Percentiles rank a stretch among this genome's conserved stretches.
phyloP scores from a whole-genome alignment of 2,888 invertebrate species.

The Ferrisia virgata region DNA sequence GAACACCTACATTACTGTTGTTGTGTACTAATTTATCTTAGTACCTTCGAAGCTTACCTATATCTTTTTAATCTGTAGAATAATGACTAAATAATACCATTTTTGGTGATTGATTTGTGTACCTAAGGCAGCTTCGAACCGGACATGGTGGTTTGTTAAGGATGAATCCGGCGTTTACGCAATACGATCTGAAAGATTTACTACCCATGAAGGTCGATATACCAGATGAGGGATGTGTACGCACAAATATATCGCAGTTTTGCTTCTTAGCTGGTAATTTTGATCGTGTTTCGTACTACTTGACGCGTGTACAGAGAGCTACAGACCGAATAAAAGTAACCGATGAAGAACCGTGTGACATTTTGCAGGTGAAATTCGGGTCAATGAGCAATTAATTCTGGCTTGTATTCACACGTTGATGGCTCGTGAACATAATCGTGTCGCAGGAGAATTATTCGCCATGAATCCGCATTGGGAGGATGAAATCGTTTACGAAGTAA shows the following conservation, averaged over 20 bases:
- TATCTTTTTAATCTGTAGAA: not conserved
- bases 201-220: slow-evolving; percentile 83
- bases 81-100: not conserved
- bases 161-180: slow-evolving; percentile 85
- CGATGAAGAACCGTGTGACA: too few relatives aligned
- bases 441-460: slow-evolving; percentile 70
- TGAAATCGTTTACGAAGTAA: slow-evolving; percentile 79
- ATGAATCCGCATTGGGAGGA: slow-evolving; percentile 93
- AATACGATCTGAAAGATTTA: slow-evolving; percentile 82
- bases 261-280: slow-evolving; percentile 88
- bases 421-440: slow-evolving; percentile 86
- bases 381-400: slow-evolving; percentile 84
- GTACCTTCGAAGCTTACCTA: not conserved
- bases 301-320: not conserved
- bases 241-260: slow-evolving; percentile 83
- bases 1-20: too few relatives aligned
- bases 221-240: slow-evolving; percentile 88
- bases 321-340: too few relatives aligned
- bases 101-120: not conserved
- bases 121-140: slow-evolving; percentile 59
- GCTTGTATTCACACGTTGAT: slow-evolving; percentile 88
- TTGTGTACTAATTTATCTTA: too few relatives aligned
- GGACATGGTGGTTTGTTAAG: slow-evolving; percentile 78
- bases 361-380: slow-evolving; percentile 75
- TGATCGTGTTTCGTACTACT: too few relatives aligned